phyloP scores from a whole-genome alignment of 1,140 invertebrate species.

The Amphibalanus amphitrite region DNA sequence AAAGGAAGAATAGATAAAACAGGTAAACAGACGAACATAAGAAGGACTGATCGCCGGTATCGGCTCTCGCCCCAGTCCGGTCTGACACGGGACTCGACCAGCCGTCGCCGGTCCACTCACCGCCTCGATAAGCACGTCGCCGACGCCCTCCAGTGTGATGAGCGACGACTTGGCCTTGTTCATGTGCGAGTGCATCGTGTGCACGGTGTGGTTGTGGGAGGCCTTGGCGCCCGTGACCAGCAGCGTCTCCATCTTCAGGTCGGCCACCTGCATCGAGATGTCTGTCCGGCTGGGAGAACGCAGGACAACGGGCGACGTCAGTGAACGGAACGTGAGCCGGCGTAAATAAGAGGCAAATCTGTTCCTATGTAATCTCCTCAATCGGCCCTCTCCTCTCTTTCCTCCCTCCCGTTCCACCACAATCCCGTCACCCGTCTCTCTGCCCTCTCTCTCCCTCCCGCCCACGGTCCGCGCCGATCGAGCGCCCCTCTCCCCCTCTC shows the following conservation, averaged over 20 bases:
- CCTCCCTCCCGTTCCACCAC: no score
- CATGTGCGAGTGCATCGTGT: conserved; percentile 55
- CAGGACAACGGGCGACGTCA: no score
- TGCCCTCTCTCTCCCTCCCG: no score
- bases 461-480: not conserved
- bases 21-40: conserved; percentile 15
- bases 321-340: no score
- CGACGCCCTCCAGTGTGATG: conserved; percentile 59
- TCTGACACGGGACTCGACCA: no score
- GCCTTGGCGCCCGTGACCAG: conserved; percentile 63
- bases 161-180: conserved; percentile 63
- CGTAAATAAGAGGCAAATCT: no score
- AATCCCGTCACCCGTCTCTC: no score
- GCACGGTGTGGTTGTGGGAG: conserved; percentile 53
- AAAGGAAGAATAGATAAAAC: no score
- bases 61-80: no score
- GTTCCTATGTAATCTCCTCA: no score
- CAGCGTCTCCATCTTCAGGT: conserved; percentile 53
- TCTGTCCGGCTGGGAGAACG: conserved; percentile 55
- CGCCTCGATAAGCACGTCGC: conserved; percentile 59
- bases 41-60: conserved; percentile 7
- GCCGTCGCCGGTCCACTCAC: conserved; percentile 34
- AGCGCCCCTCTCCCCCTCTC: not conserved
- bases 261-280: conserved; percentile 39
- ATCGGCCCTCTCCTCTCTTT: no score